phyloP scores from a whole-genome alignment of 2,113 vertebrate genomes.

The Grammomys surdaster region DNA sequence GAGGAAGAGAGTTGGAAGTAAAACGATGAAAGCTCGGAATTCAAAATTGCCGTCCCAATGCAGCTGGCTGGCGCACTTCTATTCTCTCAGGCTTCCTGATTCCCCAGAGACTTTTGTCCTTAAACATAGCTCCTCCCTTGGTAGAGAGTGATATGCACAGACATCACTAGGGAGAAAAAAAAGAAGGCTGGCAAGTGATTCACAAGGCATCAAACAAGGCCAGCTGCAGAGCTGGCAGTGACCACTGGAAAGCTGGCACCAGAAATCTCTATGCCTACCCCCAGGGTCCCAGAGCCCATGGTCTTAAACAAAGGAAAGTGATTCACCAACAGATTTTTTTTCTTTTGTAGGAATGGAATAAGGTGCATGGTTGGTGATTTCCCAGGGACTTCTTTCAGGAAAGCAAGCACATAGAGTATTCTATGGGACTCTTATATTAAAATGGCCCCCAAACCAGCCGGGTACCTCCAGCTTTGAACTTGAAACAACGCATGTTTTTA shows the following conservation, averaged over 20 bases:
- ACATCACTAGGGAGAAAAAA: not conserved
- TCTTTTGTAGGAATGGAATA: not conserved
- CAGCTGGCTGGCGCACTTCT: not conserved
- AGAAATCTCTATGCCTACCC: no score
- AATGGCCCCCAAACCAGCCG: not conserved
- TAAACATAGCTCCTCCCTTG: not conserved
- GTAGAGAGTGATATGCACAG: not conserved
- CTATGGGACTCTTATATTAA: not conserved
- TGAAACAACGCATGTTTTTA: not conserved
- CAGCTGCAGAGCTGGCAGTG: not conserved
- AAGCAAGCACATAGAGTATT: not conserved
- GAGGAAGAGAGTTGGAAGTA: not conserved
- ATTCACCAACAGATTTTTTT: not conserved
- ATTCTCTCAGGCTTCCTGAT: not conserved
- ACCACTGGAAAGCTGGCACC: not conserved
- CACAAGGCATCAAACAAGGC: not conserved
- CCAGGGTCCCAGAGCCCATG: not conserved
- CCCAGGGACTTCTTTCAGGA: not conserved
- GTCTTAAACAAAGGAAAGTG: not conserved
- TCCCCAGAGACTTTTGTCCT: not conserved
- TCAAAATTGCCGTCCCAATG: not conserved
- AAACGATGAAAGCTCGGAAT: conserved; percentile 28
- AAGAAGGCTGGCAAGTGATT: not conserved
- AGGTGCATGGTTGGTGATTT: not conserved
- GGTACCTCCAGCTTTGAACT: not conserved